Conservation (phyloP, 2,888 invertebrate genomes). For the Agonopterix subpropinquella region DNA sequence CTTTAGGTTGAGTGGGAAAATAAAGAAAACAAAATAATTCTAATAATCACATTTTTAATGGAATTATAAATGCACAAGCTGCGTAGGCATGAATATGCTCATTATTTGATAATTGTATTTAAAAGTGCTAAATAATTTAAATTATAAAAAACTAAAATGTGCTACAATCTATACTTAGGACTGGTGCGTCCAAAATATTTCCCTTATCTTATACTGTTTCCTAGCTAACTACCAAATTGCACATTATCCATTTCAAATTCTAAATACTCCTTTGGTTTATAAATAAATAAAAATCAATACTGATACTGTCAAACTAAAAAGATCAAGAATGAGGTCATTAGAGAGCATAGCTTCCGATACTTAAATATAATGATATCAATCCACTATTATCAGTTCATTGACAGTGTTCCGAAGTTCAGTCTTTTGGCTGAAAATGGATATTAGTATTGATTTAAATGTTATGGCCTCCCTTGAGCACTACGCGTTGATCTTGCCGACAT, state of each 20-base stretch:
- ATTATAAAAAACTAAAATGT: slow-evolving; percentile 44
- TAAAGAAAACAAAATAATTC: background rate
- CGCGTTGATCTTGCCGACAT: slow-evolving; percentile 53
- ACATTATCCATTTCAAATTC: slow-evolving; percentile 15
- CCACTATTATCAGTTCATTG: background rate
- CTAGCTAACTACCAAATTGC: slow-evolving; percentile 28
- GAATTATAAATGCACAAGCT: slow-evolving; percentile 71
- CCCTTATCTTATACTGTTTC: slow-evolving; percentile 30
- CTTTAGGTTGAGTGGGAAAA: background rate
- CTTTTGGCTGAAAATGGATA: background rate
- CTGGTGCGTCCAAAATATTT: slow-evolving; percentile 62
- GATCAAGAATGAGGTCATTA: background rate
- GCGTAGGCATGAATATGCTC: slow-evolving; percentile 59
- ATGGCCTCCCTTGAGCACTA: slow-evolving; percentile 2
- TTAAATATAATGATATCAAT: background rate
- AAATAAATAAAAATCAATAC: background rate
- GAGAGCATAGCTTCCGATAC: slow-evolving; percentile 1
- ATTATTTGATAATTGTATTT: slow-evolving; percentile 51
- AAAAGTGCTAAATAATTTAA: slow-evolving; percentile 63
- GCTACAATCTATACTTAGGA: slow-evolving; percentile 57
- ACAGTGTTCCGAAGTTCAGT: slow-evolving; percentile 1
- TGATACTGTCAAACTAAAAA: slow-evolving; percentile 1
- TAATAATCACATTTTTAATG: slow-evolving; percentile 71
- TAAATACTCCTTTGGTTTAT: background rate
- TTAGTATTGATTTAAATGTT: background rate